phyloP scores from a whole-genome alignment of 2,797 vertebrate species.

The Euphonia xanthogaster region DNA sequence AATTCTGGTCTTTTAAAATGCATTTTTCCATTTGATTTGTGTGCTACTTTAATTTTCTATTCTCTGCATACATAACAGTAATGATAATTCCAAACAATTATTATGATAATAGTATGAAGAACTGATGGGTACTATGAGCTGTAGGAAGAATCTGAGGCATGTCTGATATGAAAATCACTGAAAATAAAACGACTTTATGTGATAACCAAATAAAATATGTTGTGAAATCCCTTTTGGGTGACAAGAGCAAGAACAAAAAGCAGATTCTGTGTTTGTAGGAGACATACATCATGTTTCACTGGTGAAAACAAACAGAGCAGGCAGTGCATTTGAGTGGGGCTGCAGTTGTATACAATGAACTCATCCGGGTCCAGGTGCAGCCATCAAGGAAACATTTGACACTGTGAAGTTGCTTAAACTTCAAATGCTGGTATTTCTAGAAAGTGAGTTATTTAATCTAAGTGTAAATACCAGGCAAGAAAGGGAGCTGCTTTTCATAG shows the following conservation, averaged over 20 bases:
- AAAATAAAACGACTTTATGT: neutral
- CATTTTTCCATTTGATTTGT: neutral
- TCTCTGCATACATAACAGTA: neutral
- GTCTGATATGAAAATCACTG: neutral
- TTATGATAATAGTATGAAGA: neutral
- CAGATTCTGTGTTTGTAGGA: slow-evolving; percentile 39
- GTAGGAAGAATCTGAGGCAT: neutral
- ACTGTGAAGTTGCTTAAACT: neutral
- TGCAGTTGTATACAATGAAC: slow-evolving; percentile 50
- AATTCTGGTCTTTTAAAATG: neutral
- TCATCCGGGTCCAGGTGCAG: slow-evolving; percentile 64
- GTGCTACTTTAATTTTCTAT: neutral
- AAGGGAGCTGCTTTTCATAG: neutral
- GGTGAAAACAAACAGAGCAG: slow-evolving; percentile 72
- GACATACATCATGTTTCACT: neutral
- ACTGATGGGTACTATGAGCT: neutral
- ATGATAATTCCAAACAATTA: neutral
- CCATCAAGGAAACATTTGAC: slow-evolving; percentile 2
- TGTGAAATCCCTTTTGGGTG: slow-evolving; percentile 53
- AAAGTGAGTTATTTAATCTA: neutral
- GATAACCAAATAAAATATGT: neutral
- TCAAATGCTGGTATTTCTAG: neutral
- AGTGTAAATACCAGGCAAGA: neutral
- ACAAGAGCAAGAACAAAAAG: slow-evolving; percentile 66
- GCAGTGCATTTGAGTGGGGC: slow-evolving; percentile 9